Percentiles rank a stretch among this genome's conserved stretches.
Conservation (phyloP, 2,113 vertebrate species). For the Xiphophorus hellerii region DNA sequence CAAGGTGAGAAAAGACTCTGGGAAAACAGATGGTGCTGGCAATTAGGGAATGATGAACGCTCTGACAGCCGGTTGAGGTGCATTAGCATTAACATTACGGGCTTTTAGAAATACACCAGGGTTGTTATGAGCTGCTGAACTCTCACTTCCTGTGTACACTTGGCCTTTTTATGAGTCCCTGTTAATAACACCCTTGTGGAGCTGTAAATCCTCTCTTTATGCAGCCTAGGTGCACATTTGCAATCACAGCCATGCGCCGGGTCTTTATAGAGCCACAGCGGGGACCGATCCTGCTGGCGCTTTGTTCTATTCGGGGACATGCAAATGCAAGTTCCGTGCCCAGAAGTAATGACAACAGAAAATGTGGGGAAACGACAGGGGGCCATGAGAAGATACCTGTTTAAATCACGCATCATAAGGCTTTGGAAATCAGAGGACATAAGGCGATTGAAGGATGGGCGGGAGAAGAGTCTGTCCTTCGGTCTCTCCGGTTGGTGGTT, state of each 20-base stretch:
- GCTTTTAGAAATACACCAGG: conserved; percentile 26
- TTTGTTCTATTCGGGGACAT: conserved; percentile 14
- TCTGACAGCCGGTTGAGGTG: conserved; percentile 41
- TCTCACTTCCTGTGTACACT: conserved; percentile 23
- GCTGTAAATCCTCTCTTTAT: conserved; percentile 15
- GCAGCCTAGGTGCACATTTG: conserved; percentile 17
- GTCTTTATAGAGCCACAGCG: conserved; percentile 11
- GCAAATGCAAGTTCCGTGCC: conserved; percentile 2
- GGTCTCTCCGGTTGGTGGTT: conserved; percentile 91
- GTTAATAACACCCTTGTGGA: conserved; percentile 25
- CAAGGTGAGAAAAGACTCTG: conserved; percentile 32
- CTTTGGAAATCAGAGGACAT: conserved; percentile 93
- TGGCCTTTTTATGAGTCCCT: conserved; percentile 13
- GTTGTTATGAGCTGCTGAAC: conserved; percentile 23
- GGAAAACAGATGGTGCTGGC: conserved; percentile 56
- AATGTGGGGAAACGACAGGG: neutral
- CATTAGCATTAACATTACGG: conserved; percentile 47
- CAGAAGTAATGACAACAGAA: neutral
- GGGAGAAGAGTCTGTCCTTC: conserved; percentile 86
- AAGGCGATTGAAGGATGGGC: conserved; percentile 88
- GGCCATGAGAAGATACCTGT: conserved; percentile 82
- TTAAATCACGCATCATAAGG: conserved; percentile 95
- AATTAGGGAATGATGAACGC: conserved; percentile 57
- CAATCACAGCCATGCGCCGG: neutral
- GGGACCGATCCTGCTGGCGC: conserved; percentile 6